Evolutionary conservation across 1,140 invertebrate genomes (phyloP).

Genomic region (Andrena cerasifolii): DNA sequence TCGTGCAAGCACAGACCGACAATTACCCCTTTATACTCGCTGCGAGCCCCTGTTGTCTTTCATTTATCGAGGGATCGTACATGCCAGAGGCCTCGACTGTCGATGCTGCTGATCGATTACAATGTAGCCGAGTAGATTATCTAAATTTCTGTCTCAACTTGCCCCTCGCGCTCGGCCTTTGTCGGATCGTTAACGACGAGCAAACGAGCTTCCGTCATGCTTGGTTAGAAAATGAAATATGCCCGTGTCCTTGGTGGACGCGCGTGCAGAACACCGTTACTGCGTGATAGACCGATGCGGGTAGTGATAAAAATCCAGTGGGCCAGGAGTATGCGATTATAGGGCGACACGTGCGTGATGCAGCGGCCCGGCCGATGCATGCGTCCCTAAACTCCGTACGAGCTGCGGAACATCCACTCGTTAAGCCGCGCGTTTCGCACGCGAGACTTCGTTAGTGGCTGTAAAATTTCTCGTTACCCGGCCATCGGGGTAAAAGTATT

Average conservation of each 20-base stretch:
- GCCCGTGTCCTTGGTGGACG: not conserved
- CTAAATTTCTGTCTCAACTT: constrained; percentile 30
- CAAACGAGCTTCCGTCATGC: constrained; percentile 41
- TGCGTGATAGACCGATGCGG: constrained; percentile 50
- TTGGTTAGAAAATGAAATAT: constrained; percentile 17
- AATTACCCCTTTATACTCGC: not conserved
- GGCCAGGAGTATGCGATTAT: constrained; percentile 46
- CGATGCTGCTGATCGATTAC: constrained; percentile 12
- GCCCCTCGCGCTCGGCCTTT: not conserved
- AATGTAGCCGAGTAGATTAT: constrained; percentile 22
- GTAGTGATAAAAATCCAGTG: constrained; percentile 61
- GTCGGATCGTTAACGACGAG: constrained; percentile 37
- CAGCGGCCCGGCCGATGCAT: constrained; percentile 12
- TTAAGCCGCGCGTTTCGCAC: constrained; percentile 22
- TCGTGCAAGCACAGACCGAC: too few relatives aligned
- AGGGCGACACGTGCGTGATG: constrained; percentile 50
- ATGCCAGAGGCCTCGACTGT: not conserved
- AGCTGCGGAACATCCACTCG: constrained; percentile 31
- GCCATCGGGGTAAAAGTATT: constrained; percentile 45
- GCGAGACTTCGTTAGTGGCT: constrained; percentile 48
- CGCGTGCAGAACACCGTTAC: not conserved
- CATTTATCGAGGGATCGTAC: constrained; percentile 18
- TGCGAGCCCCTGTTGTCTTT: not conserved
- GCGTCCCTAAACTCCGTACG: constrained; percentile 18
- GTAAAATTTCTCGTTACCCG: constrained; percentile 37